phyloP scores from a whole-genome alignment of 2,113 vertebrate genomes.

The Tylochromis polylepis region DNA sequence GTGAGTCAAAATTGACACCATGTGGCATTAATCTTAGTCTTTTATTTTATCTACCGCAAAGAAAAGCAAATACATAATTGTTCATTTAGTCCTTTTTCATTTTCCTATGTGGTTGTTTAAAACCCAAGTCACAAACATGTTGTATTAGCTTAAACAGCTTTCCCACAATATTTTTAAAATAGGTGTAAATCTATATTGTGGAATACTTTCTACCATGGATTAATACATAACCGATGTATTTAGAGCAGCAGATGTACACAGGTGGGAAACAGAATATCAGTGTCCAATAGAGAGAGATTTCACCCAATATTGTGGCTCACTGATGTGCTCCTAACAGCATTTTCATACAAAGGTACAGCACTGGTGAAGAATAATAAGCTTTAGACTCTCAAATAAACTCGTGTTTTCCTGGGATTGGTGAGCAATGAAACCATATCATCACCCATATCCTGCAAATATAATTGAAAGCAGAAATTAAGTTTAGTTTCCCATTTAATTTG shows the following conservation, averaged over 20 bases:
- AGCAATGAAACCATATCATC: neutral
- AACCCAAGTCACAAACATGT: neutral
- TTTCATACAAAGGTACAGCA: neutral
- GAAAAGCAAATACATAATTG: neutral
- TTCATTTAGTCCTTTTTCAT: neutral
- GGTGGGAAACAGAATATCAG: neutral
- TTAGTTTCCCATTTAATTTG: neutral
- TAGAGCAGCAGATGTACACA: neutral
- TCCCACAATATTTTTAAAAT: neutral
- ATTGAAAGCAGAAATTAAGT: neutral
- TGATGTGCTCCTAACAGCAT: neutral
- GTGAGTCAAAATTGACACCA: neutral
- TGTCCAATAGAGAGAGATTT: neutral
- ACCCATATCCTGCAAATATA: neutral
- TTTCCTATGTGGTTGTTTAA: neutral
- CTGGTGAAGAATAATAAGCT: neutral
- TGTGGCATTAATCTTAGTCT: neutral
- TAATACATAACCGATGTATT: neutral
- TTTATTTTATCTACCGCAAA: neutral
- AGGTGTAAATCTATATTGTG: neutral
- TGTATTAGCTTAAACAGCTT: neutral
- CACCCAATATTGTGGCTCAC: neutral
- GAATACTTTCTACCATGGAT: neutral
- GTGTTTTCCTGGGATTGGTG: neutral
- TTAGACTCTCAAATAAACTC: neutral